These are phyloP conservation scores for Melanotaenia nigrans DNA, from an alignment of 2,797 vertebrate genomes.

Conservation along the genomic window DNA sequence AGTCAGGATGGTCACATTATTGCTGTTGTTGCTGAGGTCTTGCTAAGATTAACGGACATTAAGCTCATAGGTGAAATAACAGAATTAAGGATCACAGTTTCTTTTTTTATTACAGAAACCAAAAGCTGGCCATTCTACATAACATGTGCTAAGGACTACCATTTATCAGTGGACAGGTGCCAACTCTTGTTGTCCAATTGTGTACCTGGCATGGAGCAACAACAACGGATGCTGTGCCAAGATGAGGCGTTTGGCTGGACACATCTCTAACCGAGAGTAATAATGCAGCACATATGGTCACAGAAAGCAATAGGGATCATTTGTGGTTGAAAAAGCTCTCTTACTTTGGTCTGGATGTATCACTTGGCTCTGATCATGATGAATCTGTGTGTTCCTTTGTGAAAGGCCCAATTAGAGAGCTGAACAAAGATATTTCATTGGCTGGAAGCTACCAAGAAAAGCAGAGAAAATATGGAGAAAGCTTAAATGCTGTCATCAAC, in stretches of 20 bases:
- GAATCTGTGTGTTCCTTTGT: slow-evolving; percentile 43
- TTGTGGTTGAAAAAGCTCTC: slow-evolving; percentile 44
- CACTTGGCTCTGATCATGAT: slow-evolving; percentile 56
- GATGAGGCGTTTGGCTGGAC: slow-evolving; percentile 45
- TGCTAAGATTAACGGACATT: not conserved
- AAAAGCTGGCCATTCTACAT: slow-evolving; percentile 33
- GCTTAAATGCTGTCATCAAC: slow-evolving; percentile 32
- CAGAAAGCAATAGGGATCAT: slow-evolving; percentile 36
- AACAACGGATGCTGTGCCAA: slow-evolving; percentile 49
- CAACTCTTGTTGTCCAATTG: slow-evolving; percentile 68
- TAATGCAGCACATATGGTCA: slow-evolving; percentile 69
- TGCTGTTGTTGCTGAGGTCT: not conserved
- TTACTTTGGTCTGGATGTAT: slow-evolving; percentile 57
- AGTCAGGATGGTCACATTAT: not conserved
- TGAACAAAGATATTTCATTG: slow-evolving; percentile 45
- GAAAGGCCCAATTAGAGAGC: slow-evolving; percentile 49
- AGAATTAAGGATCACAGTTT: not conserved
- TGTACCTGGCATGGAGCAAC: slow-evolving; percentile 70
- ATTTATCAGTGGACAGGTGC: slow-evolving; percentile 56
- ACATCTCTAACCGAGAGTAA: slow-evolving; percentile 47
- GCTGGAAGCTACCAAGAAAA: slow-evolving; percentile 49
- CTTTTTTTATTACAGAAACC: slow-evolving; percentile 13
- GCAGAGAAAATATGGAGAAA: slow-evolving; percentile 26
- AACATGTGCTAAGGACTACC: slow-evolving; percentile 40
- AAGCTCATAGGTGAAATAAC: not conserved